A percentile compares a stretch with the other conserved stretches of the same genome.
Conservation (phyloP, 2,113 vertebrate genomes). For the Sporophila hypoxantha region DNA sequence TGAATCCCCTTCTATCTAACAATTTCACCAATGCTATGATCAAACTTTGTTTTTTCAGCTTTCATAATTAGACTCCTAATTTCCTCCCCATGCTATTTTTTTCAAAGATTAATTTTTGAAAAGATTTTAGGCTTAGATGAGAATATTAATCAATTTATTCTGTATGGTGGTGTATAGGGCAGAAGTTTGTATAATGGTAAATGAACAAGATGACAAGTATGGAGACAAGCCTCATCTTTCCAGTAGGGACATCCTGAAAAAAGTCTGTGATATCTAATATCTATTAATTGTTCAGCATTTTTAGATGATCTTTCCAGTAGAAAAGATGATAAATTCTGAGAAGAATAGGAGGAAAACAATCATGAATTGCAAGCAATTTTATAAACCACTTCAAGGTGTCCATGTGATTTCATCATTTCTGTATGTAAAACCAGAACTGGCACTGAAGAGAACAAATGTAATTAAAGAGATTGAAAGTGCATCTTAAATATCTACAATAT, state of each 20-base stretch:
- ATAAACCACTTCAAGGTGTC: background rate
- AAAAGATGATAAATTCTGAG: background rate
- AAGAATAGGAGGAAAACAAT: background rate
- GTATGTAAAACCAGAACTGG: background rate
- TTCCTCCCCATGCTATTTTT: rapidly evolving
- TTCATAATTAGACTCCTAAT: background rate
- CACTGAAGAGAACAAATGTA: background rate
- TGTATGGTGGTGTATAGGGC: background rate
- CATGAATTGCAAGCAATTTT: background rate
- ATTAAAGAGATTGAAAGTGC: background rate
- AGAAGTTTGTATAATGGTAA: background rate
- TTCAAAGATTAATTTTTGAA: background rate
- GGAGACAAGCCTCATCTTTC: background rate
- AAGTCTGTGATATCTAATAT: background rate
- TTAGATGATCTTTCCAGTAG: conserved; percentile 67
- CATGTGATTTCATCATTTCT: background rate
- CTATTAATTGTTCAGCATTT: background rate
- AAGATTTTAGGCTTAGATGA: background rate
- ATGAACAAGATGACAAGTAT: background rate
- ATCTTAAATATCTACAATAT: background rate
- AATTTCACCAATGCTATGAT: background rate
- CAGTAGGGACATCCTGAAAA: background rate
- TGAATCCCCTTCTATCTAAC: background rate
- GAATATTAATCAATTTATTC: background rate
- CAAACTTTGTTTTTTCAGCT: background rate